Evolutionary conservation across 2,113 vertebrate genomes (phyloP), one percentile per base, ranked within the genome.

Genomic region (Thymallus thymallus): DNA sequence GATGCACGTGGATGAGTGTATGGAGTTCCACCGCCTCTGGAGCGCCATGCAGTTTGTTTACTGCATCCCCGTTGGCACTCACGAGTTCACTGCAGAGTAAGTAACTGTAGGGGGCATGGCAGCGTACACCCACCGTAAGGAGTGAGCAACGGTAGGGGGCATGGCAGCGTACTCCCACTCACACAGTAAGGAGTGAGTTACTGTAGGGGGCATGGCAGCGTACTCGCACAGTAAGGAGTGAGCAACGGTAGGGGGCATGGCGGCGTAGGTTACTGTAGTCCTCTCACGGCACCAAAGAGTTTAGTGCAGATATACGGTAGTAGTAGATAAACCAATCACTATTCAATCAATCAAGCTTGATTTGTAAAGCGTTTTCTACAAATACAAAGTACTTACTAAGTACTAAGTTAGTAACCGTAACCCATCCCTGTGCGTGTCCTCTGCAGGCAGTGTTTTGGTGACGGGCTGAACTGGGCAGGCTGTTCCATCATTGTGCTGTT

Each of bases 11-110:
- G 98, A 99, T 0, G 98, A 99, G 90, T 99, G 98, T 0, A 94
- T 99, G 87, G 97, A 99, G 90, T 98, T 99, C 85, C 98, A 99
- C 86, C 95, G 98, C 48, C 95, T 99, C 75, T 99, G 98, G 98
- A 99, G 98, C 0, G 98, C 98, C 91, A 99, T 99, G 98, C 98
- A 99, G 90, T 99, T 99, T 5, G 98, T 99, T 10, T 99, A 99
- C 93, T 98, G 96, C 90, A 99, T 99, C 84, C 97, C 98, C 0
- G 98, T 99, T 78, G 98, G 98, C 75, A 99, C 97, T 58, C 97
- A 99, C 1, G 97, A 99, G 90, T 99, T 99, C 90, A 99, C 98
- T 0, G 98, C 98, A 41, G 98, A 99, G 98, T 99, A 82, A 93
- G 98, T 95, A 62, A 0, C 20, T 1, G 55, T 46, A 24, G 10